A percentile compares a stretch with the other conserved stretches of the same genome.
Evolutionary conservation across 2,888 invertebrate species (phyloP).

Genomic region (Schrankia costaestrigalis): DNA sequence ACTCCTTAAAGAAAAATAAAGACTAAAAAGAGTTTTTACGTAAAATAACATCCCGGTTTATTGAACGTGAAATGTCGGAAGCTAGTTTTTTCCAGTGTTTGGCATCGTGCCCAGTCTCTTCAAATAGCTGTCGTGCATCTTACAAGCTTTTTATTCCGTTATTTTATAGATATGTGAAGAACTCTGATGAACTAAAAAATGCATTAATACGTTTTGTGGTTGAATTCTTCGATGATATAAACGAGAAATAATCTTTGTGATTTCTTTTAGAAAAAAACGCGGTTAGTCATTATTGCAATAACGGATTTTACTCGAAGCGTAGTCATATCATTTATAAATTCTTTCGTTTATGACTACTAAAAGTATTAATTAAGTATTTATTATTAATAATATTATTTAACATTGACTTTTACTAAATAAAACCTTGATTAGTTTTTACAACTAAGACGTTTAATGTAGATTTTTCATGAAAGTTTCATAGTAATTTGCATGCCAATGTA

Average conservation of each 20-base stretch:
- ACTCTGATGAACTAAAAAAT: conserved; percentile 10
- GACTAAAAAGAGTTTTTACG: not conserved
- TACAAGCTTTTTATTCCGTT: conserved; percentile 8
- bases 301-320: too few relatives aligned
- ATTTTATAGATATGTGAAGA: conserved; percentile 12
- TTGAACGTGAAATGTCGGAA: conserved; percentile 19
- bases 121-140: conserved; percentile 18
- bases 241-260: conserved; percentile 3
- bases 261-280: conserved; percentile 4
- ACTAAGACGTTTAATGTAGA: conserved; percentile 8
- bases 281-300: conserved; percentile 1
- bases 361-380: too few relatives aligned
- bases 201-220: conserved; percentile 4
- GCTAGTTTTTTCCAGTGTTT: conserved; percentile 24
- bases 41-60: conserved; percentile 4
- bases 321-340: too few relatives aligned
- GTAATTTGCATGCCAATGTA: conserved; percentile 29
- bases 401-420: conserved; percentile 2
- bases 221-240: conserved; percentile 2
- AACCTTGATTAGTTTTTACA: not conserved
- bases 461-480: conserved; percentile 30
- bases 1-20: not conserved
- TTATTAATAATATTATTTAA: too few relatives aligned
- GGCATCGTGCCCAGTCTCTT: conserved; percentile 23
- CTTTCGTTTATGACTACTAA: too few relatives aligned